These are phyloP conservation scores for Urocitellus parryii DNA, from an alignment of 2,113 vertebrate species.

Conservation along the genomic window DNA sequence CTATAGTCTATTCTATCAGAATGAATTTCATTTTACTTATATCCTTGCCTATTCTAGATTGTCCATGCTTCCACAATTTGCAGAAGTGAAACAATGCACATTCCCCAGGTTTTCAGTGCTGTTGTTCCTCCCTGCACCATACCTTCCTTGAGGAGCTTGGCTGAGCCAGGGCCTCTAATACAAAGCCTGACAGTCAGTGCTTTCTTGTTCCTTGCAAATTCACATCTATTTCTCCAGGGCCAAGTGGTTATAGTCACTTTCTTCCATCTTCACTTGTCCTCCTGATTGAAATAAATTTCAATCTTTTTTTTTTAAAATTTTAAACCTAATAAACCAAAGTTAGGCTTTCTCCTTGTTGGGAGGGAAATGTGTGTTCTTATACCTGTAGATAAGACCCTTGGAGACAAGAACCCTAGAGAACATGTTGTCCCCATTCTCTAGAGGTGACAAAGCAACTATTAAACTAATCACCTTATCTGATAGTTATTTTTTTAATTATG, in stretches of 20 bases:
- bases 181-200: background rate
- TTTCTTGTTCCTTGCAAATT: background rate
- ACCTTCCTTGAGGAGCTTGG: background rate
- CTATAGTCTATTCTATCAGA: background rate
- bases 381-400: background rate
- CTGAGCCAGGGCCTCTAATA: background rate
- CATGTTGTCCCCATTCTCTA: background rate
- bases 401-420: background rate
- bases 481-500: background rate
- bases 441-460: background rate
- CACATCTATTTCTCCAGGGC: background rate
- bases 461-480: background rate
- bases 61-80: background rate
- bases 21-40: background rate
- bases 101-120: background rate
- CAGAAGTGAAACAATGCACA: background rate
- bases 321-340: background rate
- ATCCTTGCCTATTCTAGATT: background rate
- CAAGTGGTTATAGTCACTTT: background rate
- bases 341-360: background rate
- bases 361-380: background rate
- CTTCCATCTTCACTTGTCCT: no score
- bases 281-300: background rate
- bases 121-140: rapidly evolving
- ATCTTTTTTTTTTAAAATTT: background rate